phyloP scores from a whole-genome alignment of 35 echinoderm and acorn worm genomes.

The Ophioderma brevispina region DNA sequence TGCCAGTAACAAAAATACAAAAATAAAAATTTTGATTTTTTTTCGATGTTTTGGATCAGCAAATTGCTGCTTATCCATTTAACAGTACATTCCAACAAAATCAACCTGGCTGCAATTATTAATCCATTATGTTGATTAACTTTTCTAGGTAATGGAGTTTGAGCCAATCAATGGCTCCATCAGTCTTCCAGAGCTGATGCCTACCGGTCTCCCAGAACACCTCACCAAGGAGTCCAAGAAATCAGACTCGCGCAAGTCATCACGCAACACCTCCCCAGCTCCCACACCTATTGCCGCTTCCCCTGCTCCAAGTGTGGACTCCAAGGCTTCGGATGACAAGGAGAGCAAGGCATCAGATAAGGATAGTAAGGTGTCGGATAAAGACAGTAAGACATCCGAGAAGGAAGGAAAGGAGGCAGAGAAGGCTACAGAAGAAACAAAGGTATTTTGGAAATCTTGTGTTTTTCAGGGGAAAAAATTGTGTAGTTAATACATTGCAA shows the following conservation, averaged over 20 bases:
- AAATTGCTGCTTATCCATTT: too few relatives aligned
- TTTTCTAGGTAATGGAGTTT: constrained; percentile 91
- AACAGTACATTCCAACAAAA: too few relatives aligned
- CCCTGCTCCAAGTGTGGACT: constrained; percentile 43
- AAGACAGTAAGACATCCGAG: constrained; percentile 7
- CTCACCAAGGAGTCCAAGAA: constrained; percentile 42
- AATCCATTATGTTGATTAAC: too few relatives aligned
- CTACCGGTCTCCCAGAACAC: constrained; percentile 37
- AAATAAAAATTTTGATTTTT: too few relatives aligned
- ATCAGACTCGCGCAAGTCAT: constrained; percentile 78
- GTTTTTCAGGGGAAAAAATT: too few relatives aligned
- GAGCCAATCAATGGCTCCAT: constrained; percentile 94
- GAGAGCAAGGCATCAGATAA: neutral
- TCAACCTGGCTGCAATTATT: too few relatives aligned
- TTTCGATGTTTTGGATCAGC: too few relatives aligned
- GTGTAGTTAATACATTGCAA: too few relatives aligned
- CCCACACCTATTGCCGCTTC: constrained; percentile 64
- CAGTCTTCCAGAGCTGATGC: constrained; percentile 82
- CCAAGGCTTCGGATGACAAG: constrained; percentile 33
- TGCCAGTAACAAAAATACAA: too few relatives aligned
- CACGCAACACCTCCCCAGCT: constrained; percentile 78
- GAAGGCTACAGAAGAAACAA: neutral
- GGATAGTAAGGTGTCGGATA: neutral
- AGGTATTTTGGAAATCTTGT: neutral
- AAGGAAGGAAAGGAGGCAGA: neutral